Evolutionary conservation across 2,113 vertebrate species (phyloP), one percentile per base, ranked within the genome.

Genomic region (Sapayoa aenigma): DNA sequence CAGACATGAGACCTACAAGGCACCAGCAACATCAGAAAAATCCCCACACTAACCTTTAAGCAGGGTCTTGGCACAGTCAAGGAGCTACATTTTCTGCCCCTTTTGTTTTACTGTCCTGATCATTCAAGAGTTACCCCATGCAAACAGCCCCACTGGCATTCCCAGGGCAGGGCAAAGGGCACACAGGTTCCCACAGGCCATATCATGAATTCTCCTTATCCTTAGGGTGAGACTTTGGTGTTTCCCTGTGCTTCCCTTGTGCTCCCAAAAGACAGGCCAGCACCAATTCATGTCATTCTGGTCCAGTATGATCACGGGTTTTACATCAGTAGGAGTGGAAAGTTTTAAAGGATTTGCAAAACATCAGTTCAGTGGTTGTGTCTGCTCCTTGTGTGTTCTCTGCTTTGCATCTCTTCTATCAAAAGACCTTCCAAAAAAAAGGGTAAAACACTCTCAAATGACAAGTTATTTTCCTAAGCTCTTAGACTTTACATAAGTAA

Each of bases 151-250:
- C 63, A 1, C 9, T 2, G 1, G 22, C n/a, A 12, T 14, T 33
- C 56, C 41, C 33, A 16, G 23, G 3, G 47, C 2, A 7, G 46
- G 24, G 39, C 42, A 9, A 21, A 25, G 21, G 30, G 11, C 42
- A 2, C 41, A 6, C 0, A 0, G 28, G 3, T 4, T 19, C 44
- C 31, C 53, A 23, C 0, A 1, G 77, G 10, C 17, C 4, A 2
- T 9, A 24, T 28, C 6, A 0, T 6, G 2, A 1, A 21, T 21
- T 6, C n/a, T 66, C 19, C 8, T 9, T 14, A 16, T 42, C 3
- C 56, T 8, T 10, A 28, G 63, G 31, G 12, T 2, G 69, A 55
- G 50, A 9, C 46, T 31, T 27, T 49, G n/a, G 3, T 14, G 3
- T 4, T 39, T 39, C 60, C 46, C 60, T 15, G 39, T 14, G 46